phyloP scores from a whole-genome alignment of 1,140 invertebrate genomes.

The Megalopta genalis region DNA sequence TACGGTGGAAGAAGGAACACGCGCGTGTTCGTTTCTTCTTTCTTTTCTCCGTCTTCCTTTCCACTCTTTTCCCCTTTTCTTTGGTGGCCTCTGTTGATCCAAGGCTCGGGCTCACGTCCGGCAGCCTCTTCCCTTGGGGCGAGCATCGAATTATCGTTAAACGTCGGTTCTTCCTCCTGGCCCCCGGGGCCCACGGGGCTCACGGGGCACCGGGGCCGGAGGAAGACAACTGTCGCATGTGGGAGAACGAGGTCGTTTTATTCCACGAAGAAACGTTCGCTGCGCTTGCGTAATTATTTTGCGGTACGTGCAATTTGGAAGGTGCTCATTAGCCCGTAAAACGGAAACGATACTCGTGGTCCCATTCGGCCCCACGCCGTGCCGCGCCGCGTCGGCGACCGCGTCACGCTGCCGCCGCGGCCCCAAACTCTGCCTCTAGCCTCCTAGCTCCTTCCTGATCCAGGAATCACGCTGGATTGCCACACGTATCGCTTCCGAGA shows the following conservation, averaged over 20 bases:
- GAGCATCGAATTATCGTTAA: conserved; percentile 52
- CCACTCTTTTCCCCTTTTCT: conserved; percentile 40
- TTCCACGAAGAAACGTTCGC: neutral
- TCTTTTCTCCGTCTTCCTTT: conserved; percentile 25
- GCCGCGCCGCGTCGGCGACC: neutral
- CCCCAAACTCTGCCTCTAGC: too few species aligned
- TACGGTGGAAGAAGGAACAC: neutral
- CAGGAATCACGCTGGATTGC: too few species aligned
- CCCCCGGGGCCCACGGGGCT: neutral
- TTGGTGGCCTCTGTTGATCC: conserved; percentile 39
- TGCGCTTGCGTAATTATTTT: conserved; percentile 24
- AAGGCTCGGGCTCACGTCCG: conserved; percentile 25
- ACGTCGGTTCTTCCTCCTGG: conserved; percentile 33
- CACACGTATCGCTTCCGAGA: too few species aligned
- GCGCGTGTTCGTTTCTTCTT: conserved; percentile 14
- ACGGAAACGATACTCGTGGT: neutral
- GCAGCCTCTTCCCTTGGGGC: conserved; percentile 24
- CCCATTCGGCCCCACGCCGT: neutral
- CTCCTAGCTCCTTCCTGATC: too few species aligned
- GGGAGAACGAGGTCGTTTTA: neutral
- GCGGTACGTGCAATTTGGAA: conserved; percentile 25
- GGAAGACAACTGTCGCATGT: conserved; percentile 2
- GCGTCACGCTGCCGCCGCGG: neutral
- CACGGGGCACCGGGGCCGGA: neutral
- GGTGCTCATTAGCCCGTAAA: conserved; percentile 4